Evolutionary conservation across 2,113 vertebrate genomes (phyloP).

Genomic region (Spermophilus dauricus): DNA sequence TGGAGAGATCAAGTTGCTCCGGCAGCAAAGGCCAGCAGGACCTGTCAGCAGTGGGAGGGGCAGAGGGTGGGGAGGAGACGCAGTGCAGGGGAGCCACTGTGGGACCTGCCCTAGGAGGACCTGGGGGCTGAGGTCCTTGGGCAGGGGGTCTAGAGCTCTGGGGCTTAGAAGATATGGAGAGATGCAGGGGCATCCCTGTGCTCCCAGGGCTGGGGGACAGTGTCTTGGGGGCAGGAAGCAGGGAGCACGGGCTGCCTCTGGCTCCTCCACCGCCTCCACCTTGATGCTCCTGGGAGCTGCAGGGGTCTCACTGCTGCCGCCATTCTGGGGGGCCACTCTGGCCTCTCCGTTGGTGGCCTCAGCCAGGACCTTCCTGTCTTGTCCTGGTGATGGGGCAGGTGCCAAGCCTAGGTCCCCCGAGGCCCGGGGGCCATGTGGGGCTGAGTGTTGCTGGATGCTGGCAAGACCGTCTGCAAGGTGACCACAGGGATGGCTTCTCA

Average conservation of each 20-base stretch:
- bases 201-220: accelerated
- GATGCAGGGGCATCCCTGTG: neutral
- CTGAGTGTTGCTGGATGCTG: slow-evolving; percentile 92
- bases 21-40: neutral
- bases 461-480: slow-evolving; percentile 92
- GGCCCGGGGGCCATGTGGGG: slow-evolving; percentile 90
- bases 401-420: slow-evolving; percentile 83
- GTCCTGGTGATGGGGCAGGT: slow-evolving; percentile 77
- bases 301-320: slow-evolving; percentile 72
- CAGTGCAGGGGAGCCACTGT: too few species aligned
- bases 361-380: slow-evolving; percentile 77
- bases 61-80: accelerated
- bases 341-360: slow-evolving; percentile 88
- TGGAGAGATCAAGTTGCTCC: neutral
- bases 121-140: too few species aligned
- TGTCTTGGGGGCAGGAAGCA: neutral
- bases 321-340: slow-evolving; percentile 83
- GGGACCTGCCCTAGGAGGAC: too few species aligned
- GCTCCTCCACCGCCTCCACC: slow-evolving; percentile 90
- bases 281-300: slow-evolving; percentile 87
- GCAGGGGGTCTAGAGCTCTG: neutral
- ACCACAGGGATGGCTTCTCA: slow-evolving; percentile 92
- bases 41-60: accelerated
- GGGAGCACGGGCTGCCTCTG: slow-evolving; percentile 71
- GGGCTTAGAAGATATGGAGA: neutral